These are phyloP conservation scores for Aphaenogaster rudis DNA, from an alignment of 1,140 invertebrate genomes.

Conservation along the genomic window DNA sequence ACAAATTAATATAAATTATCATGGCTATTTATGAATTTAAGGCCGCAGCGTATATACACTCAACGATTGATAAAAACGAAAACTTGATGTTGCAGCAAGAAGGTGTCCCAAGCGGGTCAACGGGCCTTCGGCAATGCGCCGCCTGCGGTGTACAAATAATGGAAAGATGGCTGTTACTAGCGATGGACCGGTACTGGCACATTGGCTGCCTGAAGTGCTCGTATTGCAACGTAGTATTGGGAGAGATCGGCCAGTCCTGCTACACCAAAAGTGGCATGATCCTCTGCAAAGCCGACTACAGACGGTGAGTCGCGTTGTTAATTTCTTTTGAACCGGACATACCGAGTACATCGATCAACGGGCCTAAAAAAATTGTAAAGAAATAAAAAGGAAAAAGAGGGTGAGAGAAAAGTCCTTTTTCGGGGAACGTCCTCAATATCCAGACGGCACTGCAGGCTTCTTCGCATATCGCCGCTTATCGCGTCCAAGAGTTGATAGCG, in stretches of 20 bases:
- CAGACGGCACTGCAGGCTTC: background rate
- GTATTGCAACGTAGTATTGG: slow-evolving; percentile 94
- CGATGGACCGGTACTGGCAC: slow-evolving; percentile 97
- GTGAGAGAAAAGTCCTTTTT: background rate
- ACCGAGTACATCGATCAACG: background rate
- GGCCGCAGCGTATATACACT: background rate
- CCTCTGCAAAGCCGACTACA: slow-evolving; percentile 97
- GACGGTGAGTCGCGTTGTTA: slow-evolving; percentile 91
- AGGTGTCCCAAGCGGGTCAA: slow-evolving; percentile 82
- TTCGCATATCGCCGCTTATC: slow-evolving; percentile 47
- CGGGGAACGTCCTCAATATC: background rate
- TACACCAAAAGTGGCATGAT: slow-evolving; percentile 97
- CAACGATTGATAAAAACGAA: background rate
- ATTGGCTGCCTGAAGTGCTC: slow-evolving; percentile 97
- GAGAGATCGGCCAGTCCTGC: slow-evolving; percentile 95
- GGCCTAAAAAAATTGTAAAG: background rate
- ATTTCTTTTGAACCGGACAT: background rate
- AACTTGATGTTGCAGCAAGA: slow-evolving; percentile 87
- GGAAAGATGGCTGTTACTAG: slow-evolving; percentile 95
- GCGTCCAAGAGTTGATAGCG: slow-evolving; percentile 37
- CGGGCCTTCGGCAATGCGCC: slow-evolving; percentile 86
- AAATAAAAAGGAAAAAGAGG: background rate
- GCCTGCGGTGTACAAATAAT: slow-evolving; percentile 92
- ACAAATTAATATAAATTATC: background rate
- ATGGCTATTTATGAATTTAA: background rate